Conservation (phyloP, 2,797 vertebrate species). For the Psittacula echo region DNA sequence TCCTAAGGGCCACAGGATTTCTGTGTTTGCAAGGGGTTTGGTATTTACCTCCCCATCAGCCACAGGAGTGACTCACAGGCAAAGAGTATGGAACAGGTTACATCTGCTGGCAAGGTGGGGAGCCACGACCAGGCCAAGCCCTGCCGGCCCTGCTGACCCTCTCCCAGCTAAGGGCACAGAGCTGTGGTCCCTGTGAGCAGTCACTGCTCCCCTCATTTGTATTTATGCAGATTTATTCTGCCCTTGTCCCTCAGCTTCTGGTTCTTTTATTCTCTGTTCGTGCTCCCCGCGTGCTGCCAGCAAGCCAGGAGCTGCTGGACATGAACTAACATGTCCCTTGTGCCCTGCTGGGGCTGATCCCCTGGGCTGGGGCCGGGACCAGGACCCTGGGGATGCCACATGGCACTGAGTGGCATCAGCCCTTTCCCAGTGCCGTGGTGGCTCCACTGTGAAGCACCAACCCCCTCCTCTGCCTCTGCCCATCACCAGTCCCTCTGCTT, state of each 20-base stretch:
- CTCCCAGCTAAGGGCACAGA: background rate
- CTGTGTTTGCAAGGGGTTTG: constrained; percentile 12
- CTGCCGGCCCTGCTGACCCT: rapidly evolving
- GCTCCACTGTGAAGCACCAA: background rate
- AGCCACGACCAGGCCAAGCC: rapidly evolving
- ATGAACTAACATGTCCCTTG: background rate
- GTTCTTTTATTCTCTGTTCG: background rate
- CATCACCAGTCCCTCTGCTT: rapidly evolving
- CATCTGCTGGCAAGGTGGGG: background rate
- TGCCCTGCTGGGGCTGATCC: background rate
- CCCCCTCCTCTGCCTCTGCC: background rate
- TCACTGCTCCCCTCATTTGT: background rate
- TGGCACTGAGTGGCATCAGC: rapidly evolving
- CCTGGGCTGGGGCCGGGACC: background rate
- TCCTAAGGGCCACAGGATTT: constrained; percentile 14
- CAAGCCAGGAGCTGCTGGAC: constrained; percentile 10
- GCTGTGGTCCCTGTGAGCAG: background rate
- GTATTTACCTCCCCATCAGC: constrained; percentile 34
- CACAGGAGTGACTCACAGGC: background rate
- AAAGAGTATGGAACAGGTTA: constrained; percentile 1
- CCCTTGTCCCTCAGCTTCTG: constrained; percentile 10
- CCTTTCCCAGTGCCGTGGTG: rapidly evolving
- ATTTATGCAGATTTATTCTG: constrained; percentile 61
- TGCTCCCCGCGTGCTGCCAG: background rate
- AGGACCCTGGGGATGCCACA: rapidly evolving